Evolutionary conservation across 2,797 vertebrate genomes (phyloP).

Genomic region (Myripristis murdjan): DNA sequence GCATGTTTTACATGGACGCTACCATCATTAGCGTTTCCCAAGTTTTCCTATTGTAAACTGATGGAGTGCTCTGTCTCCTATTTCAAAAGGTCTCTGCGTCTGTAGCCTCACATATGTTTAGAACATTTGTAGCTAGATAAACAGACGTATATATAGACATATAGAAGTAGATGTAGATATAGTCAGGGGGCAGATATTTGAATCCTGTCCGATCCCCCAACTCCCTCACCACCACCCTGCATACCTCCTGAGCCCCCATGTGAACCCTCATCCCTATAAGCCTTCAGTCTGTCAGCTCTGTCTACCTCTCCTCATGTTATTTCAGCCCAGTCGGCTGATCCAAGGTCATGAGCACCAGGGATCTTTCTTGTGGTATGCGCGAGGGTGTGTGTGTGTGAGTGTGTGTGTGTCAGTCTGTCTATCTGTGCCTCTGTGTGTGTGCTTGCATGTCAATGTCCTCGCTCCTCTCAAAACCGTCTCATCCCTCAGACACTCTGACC

Average conservation of each 20-base stretch:
- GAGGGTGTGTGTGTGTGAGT: slow-evolving; percentile 14
- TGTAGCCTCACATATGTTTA: neutral
- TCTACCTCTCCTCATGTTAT: slow-evolving; percentile 77
- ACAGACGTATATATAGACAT: neutral
- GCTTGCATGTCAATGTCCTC: slow-evolving; percentile 76
- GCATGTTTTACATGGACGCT: no score
- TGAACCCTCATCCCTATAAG: slow-evolving; percentile 60
- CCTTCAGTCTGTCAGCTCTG: slow-evolving; percentile 72
- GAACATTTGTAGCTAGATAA: neutral
- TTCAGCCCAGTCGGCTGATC: slow-evolving; percentile 69
- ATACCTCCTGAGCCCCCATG: slow-evolving; percentile 34
- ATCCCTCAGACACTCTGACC: slow-evolving; percentile 82
- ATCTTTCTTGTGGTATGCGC: slow-evolving; percentile 56
- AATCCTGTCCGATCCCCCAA: neutral
- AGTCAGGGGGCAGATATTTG: slow-evolving; percentile 1
- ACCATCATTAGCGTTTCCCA: no score
- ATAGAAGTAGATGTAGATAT: neutral
- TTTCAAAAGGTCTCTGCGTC: neutral
- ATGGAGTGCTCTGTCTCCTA: no score
- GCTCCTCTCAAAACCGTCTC: slow-evolving; percentile 76
- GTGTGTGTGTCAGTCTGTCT: slow-evolving; percentile 9
- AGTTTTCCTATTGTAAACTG: no score
- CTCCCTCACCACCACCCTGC: slow-evolving; percentile 12
- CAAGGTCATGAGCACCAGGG: slow-evolving; percentile 80
- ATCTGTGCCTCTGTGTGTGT: slow-evolving; percentile 40